Base-by-base conservation (phyloP, 1,140 invertebrate genomes). In the Drosophila eugracilis region DNA sequence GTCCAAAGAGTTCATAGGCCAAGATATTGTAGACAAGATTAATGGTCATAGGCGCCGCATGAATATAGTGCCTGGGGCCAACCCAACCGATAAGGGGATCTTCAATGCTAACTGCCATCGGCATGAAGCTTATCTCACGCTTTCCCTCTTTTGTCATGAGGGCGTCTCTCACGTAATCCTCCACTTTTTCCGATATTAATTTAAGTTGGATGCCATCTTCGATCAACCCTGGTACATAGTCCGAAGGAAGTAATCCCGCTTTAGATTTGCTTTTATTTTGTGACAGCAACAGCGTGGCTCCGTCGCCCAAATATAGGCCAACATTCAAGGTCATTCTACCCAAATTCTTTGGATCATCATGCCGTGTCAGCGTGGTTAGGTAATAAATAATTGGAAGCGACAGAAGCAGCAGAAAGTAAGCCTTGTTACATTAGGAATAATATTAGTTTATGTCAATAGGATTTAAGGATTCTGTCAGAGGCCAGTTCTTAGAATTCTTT, bases 31-130 rank as follows among this genome's bases (percentile, higher is more conserved):
- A 92, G 2, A 94, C 90, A 6, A 93, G 86, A 37, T 93, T 92
- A 22, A 96, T 86, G 1, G 94, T 92, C 14, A 95, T 92, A 0
- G 94, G 94, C 5, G 94, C 92, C 30, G 94, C 93, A 88, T 96
- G 52, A 15, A 39, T 95, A 79, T 93, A 95, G 0, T 95, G 92
- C 52, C 93, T 93, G 78, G 94, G 94, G 48, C 94, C 94, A 79
- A 94, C 93, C 93, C 93, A 94, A 10, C 92, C 93, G 4, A 28
- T 21, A 3, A 93, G 91, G 9, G 75, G 81, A 1, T 73, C 70
- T 0, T 50, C 49, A 0, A 37, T 12, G 5, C 9, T 5, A 1
- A 59, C 12, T 9, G 55, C 32, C 9, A 37, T 26, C n/a, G 34
- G 22, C 15, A 59, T 19, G 9, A 57, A 57, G n/a, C 1, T 12